Evolutionary conservation across 2,797 vertebrate species (phyloP), one percentile per base, ranked within the genome.

Genomic region (Tokudaia muenninki): DNA sequence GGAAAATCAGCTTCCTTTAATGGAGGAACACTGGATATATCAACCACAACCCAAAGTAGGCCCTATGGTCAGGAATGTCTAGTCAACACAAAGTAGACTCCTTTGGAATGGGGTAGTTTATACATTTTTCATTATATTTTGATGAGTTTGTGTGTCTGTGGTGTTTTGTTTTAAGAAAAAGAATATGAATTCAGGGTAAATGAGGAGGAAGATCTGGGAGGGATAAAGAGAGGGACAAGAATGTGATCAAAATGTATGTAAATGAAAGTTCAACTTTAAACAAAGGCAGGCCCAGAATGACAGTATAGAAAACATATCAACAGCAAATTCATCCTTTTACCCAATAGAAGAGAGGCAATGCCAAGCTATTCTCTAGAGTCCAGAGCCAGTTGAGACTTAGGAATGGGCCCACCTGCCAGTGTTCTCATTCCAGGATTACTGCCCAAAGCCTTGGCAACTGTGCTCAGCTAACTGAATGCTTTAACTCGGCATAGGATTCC

Each of bases 401-500:
- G 93, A 96, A 92, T 37, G 91, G 67, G 59, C 41, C 72, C 81
- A 94, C 90, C 90, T 94, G 77, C 92, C 74, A 3, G 55, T 34
- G 57, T 63, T 91, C 52, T 72, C 93, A 75, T 96, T 96, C 88
- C 75, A 91, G 95, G 79, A 88, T 87, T 34, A 0, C 52, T 92
- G 94, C 92, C 95, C 88, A 94, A 91, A 61, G 52, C 79, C 67
- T 94, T 97, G 94, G 94, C 97, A 96, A 87, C 95, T 79, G 81
- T 26, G 44, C 79, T 70, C 21, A 92, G 95, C 67, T 52, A 63
- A 41, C 50, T 97, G 95, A 96, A 95, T 75, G 90, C 83, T 94
- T 95, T 94, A 92, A 96, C 90, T 98, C 86, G 83, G 94, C 77
- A 13, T 63, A 13, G 0, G 92, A 94, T 97, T 97, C 94, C 90